Evolutionary conservation across 2,888 invertebrate genomes (phyloP).

Genomic region (Ceriagrion tenellum): DNA sequence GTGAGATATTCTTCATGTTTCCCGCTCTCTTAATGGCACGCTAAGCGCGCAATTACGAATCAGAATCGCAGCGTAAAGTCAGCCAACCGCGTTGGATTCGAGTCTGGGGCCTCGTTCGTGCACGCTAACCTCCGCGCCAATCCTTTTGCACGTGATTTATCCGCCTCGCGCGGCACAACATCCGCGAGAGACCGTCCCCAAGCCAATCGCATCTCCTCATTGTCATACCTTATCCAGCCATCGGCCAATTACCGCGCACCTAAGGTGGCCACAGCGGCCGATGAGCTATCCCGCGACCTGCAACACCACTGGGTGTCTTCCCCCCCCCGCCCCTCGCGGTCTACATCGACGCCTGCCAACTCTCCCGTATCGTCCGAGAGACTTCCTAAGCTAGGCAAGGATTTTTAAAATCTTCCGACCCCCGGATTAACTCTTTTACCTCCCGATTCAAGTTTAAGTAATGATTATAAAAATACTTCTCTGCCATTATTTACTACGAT

Average conservation of each 20-base stretch:
- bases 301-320: not conserved
- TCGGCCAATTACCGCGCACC: conserved; percentile 59
- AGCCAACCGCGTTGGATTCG: not conserved
- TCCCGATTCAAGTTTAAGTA: too few species aligned
- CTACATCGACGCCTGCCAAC: too few species aligned
- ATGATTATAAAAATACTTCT: too few species aligned
- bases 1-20: not conserved
- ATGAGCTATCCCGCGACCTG: not conserved
- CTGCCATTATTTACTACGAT: too few species aligned
- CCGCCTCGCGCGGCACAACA: not conserved
- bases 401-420: too few species aligned
- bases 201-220: conserved; percentile 43
- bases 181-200: not conserved
- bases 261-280: not conserved
- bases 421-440: too few species aligned
- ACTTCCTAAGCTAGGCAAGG: too few species aligned
- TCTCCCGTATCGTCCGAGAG: too few species aligned
- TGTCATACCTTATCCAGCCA: conserved; percentile 57
- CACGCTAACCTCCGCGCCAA: not conserved
- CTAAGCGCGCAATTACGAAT: not conserved
- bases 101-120: not conserved
- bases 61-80: not conserved
- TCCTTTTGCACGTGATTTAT: not conserved
- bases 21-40: not conserved
- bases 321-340: too few species aligned